phyloP scores from a whole-genome alignment of 2,797 vertebrate genomes.

The Huso huso region DNA sequence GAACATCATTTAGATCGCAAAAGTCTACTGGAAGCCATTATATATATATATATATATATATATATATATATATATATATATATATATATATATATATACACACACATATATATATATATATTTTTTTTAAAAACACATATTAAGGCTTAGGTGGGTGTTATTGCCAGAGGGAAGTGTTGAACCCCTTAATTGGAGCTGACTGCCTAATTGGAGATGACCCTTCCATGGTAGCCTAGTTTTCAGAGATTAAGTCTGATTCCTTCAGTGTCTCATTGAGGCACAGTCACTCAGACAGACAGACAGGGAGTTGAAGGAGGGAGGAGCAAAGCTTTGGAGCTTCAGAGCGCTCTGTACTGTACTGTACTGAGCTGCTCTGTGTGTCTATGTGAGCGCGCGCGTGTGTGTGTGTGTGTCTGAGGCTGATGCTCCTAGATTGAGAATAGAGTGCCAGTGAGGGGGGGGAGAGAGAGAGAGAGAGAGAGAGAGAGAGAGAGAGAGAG shows the following conservation, averaged over 20 bases:
- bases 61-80: not conserved
- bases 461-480: not conserved
- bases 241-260: conserved; percentile 44
- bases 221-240: conserved; percentile 42
- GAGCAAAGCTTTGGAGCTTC: conserved; percentile 39
- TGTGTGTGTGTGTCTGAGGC: conserved; percentile 21
- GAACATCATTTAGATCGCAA: no score
- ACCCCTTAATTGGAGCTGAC: conserved; percentile 45
- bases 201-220: conserved; percentile 23
- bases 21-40: no score
- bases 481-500: no score
- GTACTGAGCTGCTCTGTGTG: conserved; percentile 34
- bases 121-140: not conserved
- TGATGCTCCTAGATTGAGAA: conserved; percentile 43
- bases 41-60: conserved; percentile 14
- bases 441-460: conserved; percentile 32
- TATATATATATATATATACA: not conserved
- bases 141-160: no score
- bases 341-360: conserved; percentile 26
- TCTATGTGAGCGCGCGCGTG: not conserved
- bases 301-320: conserved; percentile 39
- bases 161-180: conserved; percentile 25
- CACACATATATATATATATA: not conserved
- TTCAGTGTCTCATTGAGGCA: conserved; percentile 38
- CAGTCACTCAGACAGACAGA: conserved; percentile 42